Evolutionary conservation across 2,888 invertebrate genomes (phyloP).

Genomic region (Trissonchulus sp.): DNA sequence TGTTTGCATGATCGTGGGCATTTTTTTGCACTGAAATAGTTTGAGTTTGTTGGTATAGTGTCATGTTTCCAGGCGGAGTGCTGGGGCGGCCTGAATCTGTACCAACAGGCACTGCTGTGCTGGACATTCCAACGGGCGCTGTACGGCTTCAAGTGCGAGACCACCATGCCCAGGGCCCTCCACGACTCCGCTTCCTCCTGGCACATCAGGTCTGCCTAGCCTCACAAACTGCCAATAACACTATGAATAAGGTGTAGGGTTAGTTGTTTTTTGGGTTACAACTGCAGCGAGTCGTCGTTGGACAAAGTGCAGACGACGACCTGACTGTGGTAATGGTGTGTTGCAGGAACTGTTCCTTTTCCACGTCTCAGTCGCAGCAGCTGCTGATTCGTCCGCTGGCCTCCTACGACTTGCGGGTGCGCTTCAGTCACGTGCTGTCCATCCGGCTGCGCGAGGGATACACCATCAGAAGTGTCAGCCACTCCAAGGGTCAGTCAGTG

Average conservation of each 20-base stretch:
- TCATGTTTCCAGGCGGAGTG: too few relatives aligned
- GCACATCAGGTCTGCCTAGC: conserved; percentile 9
- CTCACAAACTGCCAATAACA: too few relatives aligned
- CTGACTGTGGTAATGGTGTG: too few relatives aligned
- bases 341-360: not conserved
- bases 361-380: not conserved
- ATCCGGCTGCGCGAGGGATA: conserved; percentile 71
- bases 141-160: conserved; percentile 46
- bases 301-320: too few relatives aligned
- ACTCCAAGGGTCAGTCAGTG: not conserved
- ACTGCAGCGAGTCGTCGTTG: too few relatives aligned
- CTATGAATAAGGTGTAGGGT: too few relatives aligned
- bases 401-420: conserved; percentile 48
- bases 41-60: too few relatives aligned
- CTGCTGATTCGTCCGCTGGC: not conserved
- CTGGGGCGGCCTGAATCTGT: conserved; percentile 60
- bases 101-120: conserved; percentile 61
- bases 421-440: conserved; percentile 64
- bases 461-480: conserved; percentile 58
- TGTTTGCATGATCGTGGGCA: too few relatives aligned
- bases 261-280: too few relatives aligned
- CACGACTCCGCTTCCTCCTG: conserved; percentile 37
- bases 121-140: conserved; percentile 61
- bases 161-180: conserved; percentile 34
- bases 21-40: too few relatives aligned